A percentile compares a stretch with the other conserved stretches of the same genome.
These are phyloP conservation scores for Willowsia nigromaculata DNA, from an alignment of 2,888 invertebrate species.

Conservation along the genomic window DNA sequence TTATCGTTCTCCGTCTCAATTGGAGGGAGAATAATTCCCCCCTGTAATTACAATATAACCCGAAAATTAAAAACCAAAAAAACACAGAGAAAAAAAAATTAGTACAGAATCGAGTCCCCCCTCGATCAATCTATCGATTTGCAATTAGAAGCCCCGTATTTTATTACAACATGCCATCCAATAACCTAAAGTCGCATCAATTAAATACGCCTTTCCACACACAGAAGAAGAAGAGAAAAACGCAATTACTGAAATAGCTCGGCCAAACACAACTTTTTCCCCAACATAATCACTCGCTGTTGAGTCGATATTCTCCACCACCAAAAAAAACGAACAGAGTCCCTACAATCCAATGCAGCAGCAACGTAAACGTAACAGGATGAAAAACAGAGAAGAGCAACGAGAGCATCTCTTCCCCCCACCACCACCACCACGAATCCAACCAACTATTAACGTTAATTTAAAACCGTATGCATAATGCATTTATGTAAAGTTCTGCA, in stretches of 20 bases:
- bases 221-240: conserved; percentile 48
- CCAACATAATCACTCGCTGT: conserved; percentile 50
- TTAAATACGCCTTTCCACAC: conserved; percentile 29
- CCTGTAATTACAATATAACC: too few relatives aligned
- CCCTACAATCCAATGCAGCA: conserved; percentile 42
- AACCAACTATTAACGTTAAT: conserved; percentile 66
- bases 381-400: too few relatives aligned
- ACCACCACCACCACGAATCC: too few relatives aligned
- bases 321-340: not conserved
- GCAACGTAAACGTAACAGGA: too few relatives aligned
- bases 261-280: conserved; percentile 6
- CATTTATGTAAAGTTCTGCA: conserved; percentile 69
- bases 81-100: too few relatives aligned
- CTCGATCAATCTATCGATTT: conserved; percentile 68
- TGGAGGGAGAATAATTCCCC: too few relatives aligned
- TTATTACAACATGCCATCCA: not conserved
- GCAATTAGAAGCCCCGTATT: conserved; percentile 48
- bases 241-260: conserved; percentile 67
- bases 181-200: not conserved
- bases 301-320: conserved; percentile 57
- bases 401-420: not conserved
- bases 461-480: conserved; percentile 68
- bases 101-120: too few relatives aligned
- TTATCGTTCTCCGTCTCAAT: too few relatives aligned
- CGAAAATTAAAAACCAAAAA: too few relatives aligned